Conservation (phyloP, 2,888 invertebrate species). For the Drosophila vallismaia region DNA sequence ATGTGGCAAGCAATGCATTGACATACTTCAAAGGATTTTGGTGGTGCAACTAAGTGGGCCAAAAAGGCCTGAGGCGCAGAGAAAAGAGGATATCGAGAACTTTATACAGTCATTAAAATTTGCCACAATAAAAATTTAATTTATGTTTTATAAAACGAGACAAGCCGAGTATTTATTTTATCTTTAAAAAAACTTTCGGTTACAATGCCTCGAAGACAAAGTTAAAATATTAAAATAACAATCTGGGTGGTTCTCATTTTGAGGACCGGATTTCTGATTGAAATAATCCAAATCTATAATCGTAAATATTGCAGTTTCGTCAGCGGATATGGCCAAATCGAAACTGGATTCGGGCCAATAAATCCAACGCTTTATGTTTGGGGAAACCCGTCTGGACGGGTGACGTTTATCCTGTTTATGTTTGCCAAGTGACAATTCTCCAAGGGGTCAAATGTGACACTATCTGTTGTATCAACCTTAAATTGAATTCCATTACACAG, state of each 20-base stretch:
- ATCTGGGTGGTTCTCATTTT: slow-evolving; percentile 53
- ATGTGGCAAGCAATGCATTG: slow-evolving; percentile 73
- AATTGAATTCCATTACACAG: slow-evolving; percentile 20
- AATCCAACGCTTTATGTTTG: not conserved
- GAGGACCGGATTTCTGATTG: slow-evolving; percentile 7
- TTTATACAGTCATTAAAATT: not conserved
- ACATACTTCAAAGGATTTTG: slow-evolving; percentile 72
- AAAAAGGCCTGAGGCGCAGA: not conserved
- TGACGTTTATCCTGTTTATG: slow-evolving; percentile 50
- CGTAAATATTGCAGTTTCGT: slow-evolving; percentile 58
- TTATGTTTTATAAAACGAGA: not conserved
- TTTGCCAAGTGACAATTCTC: slow-evolving; percentile 39
- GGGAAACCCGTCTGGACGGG: not conserved
- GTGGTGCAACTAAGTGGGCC: slow-evolving; percentile 12
- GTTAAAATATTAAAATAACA: slow-evolving; percentile 18
- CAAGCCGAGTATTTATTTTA: not conserved
- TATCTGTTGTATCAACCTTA: slow-evolving; percentile 8
- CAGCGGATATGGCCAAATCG: slow-evolving; percentile 35
- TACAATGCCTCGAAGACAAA: slow-evolving; percentile 4
- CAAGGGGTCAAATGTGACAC: slow-evolving; percentile 9
- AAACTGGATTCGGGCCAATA: slow-evolving; percentile 40
- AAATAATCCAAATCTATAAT: slow-evolving; percentile 25
- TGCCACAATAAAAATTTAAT: not conserved
- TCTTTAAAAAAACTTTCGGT: not conserved
- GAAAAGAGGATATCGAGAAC: not conserved